These are phyloP conservation scores for Micronycteris hirsuta DNA, from an alignment of 2,113 vertebrate species.

Conservation along the genomic window DNA sequence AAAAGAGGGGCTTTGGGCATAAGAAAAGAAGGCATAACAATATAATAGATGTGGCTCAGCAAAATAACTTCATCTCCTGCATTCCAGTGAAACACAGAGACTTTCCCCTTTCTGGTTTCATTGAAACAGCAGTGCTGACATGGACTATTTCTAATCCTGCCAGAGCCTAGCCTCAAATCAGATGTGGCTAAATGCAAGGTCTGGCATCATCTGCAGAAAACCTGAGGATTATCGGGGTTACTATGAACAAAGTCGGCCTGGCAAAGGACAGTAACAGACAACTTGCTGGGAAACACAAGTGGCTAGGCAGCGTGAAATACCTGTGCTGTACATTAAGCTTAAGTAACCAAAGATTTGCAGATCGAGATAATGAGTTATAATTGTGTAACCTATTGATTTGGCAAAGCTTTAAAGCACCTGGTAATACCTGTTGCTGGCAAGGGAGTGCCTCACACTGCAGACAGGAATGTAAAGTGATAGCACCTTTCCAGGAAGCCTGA, in stretches of 20 bases:
- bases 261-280: not conserved
- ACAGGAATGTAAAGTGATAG: not conserved
- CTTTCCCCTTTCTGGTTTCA: conserved; percentile 41
- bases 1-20: not conserved
- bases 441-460: not conserved
- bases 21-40: not conserved
- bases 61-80: not conserved
- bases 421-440: not conserved
- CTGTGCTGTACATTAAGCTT: not conserved
- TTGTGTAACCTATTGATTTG: conserved; percentile 28
- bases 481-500: not conserved
- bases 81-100: conserved; percentile 23
- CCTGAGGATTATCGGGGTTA: not conserved
- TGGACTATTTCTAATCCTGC: conserved; percentile 16
- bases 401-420: not conserved
- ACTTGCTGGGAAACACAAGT: not conserved
- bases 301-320: not conserved
- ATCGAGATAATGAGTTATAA: not conserved
- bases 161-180: not conserved
- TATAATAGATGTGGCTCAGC: not conserved
- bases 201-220: conserved; percentile 1
- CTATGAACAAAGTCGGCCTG: not conserved
- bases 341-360: not conserved
- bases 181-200: conserved; percentile 6
- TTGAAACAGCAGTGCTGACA: conserved; percentile 33